Percentiles rank a stretch among this genome's conserved stretches.
These are phyloP conservation scores for Ellobium chinense DNA, from an alignment of 2,888 invertebrate genomes.

Conservation along the genomic window DNA sequence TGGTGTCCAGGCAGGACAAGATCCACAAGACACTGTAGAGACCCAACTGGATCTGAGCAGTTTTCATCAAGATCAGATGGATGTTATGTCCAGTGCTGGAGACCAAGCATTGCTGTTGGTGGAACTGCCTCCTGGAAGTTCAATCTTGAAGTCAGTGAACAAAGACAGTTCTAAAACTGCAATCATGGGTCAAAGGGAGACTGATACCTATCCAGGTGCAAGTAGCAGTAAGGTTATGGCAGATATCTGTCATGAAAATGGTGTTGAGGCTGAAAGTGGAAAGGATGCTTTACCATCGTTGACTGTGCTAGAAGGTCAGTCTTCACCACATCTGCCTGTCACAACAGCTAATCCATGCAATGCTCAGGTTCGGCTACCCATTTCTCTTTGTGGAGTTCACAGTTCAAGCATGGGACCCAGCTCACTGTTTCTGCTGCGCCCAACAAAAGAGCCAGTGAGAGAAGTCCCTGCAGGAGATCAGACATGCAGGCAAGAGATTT, in stretches of 20 bases:
- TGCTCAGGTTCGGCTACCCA: not conserved
- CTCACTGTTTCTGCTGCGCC: slow-evolving; percentile 1
- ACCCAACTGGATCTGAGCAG: too few relatives aligned
- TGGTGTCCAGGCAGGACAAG: too few relatives aligned
- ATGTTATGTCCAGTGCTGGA: slow-evolving; percentile 14
- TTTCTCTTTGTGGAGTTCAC: not conserved
- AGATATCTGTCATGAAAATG: not conserved
- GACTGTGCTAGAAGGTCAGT: not conserved
- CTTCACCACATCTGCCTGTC: not conserved
- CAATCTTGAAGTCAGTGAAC: not conserved
- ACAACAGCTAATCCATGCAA: not conserved
- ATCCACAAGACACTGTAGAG: too few relatives aligned
- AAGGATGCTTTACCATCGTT: not conserved
- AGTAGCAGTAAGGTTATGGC: not conserved
- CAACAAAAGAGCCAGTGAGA: not conserved
- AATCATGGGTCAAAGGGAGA: not conserved
- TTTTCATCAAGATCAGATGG: too few relatives aligned
- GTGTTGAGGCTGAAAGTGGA: not conserved
- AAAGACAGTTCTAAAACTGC: not conserved
- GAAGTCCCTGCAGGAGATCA: not conserved
- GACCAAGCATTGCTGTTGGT: slow-evolving; percentile 10
- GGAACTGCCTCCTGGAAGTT: not conserved
- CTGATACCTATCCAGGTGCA: not conserved
- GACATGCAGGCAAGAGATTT: not conserved
- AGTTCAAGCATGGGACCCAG: not conserved